Evolutionary conservation across 2,888 invertebrate genomes (phyloP), one percentile per base, ranked within the genome.

Genomic region (Iselma pallidipennis): DNA sequence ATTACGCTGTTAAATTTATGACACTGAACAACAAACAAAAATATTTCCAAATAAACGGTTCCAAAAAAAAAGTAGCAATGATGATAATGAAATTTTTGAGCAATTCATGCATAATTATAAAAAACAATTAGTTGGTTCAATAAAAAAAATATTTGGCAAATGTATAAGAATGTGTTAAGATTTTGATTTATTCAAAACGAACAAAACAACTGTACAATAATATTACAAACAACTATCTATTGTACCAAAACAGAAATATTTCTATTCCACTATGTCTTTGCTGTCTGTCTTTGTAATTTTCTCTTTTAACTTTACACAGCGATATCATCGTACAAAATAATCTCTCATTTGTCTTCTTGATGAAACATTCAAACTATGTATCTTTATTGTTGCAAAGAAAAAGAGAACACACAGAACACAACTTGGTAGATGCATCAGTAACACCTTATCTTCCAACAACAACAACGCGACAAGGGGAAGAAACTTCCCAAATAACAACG

Each of bases 261-360:
- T 63, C 60, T 63, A 63, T 63, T 63, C 63, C 37, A 59, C 16
- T 9, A 16, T 37, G 37, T 37, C 37, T 37, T 37, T 37, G 6
- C 37, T 16, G 37, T 19, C 37, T 16, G 37, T 37, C 37, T 55
- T 59, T 61, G 68, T 68, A 66, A 68, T 68, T 67, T 68, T 65
- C 69, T 67, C 59, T 62, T 59, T 64, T 63, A 57, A 64, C 42
- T 42, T 42, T 16, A 42, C 21, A 42, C 1, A 3, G 55, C 67
- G 66, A 69, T 66, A 67, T 67, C 67, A 59, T 65, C 67, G 60
- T 61, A 68, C 66, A 68, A 64, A 68, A 64, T 65, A 67, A 68
- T 68, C 65, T 66, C 67, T 68, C 65, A 65, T 64, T 66, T 63
- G 58, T 66, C 65, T 61, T 58, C 51, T 66, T 60, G 57, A 58